Base-by-base conservation (phyloP, 2,113 vertebrate species). In the Platysteira castanea region DNA sequence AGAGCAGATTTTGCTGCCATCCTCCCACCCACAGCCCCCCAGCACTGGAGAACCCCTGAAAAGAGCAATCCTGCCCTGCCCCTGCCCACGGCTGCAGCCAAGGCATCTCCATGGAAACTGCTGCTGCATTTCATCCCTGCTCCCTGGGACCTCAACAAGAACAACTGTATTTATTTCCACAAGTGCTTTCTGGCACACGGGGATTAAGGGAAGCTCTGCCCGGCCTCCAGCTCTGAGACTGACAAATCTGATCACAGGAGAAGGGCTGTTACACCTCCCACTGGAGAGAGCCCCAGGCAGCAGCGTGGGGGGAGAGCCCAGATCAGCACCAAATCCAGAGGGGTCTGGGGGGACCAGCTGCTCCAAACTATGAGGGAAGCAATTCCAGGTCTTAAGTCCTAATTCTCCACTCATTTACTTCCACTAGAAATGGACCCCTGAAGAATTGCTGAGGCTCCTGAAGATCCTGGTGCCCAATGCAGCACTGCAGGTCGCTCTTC, bases 241-340 rank as follows among this genome's bases (percentile, higher is more conserved):
- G 22, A 53, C 90, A 56, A 13, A 63, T 21, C 16, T n/a, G 39
- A 14, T 8, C 57, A 7, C n/a, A 31, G n/a, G 17, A 37, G 22
- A 49, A 33, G 19, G 46, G 83, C 1, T 46, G 30, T 31, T 15
- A 8, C 5, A 39, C 60, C 17, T 17, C 4, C 10, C 13, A 2
- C 24, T 2, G 2, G 27, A 50, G 75, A 1, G 0, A 47, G 60
- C 10, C 35, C 39, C 18, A 9, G 31, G 71, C 86, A 59, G 61
- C 61, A 18, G 60, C 0, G 2, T 11, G 8, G 22, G 54, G 37
- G 4, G 24, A 76, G 20, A 2, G 13, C 42, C 0, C 1, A 71
- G 27, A 27, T 8, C 83, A 41, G 80, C 79, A 60, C 42, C 65
- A 69, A 15, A 69, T 17, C 49, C 71, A 50, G 15, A 54, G 57